Evolutionary conservation across 1,140 invertebrate species (phyloP).

Genomic region (Telenomus remus): DNA sequence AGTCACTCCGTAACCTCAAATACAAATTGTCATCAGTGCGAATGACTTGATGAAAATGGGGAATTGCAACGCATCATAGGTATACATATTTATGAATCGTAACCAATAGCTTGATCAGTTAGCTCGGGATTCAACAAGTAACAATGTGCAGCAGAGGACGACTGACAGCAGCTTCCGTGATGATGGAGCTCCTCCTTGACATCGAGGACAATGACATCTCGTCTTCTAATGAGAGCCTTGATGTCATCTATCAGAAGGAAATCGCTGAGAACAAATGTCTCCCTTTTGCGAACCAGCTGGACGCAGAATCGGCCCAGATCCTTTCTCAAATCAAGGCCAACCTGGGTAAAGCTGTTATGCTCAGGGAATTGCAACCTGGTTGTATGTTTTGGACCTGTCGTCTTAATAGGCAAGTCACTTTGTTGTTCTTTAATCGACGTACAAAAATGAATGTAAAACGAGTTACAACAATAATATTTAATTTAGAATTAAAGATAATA

Average conservation of each 20-base stretch:
- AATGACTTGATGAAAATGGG: constrained; percentile 49
- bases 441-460: too few species aligned
- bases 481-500: too few species aligned
- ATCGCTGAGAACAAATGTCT: constrained; percentile 80
- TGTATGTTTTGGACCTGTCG: constrained; percentile 65
- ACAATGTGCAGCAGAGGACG: background rate
- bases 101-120: background rate
- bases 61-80: background rate
- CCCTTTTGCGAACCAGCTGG: constrained; percentile 80
- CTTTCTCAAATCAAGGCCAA: constrained; percentile 82
- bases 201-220: constrained; percentile 23
- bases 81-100: constrained; percentile 19
- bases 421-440: too few species aligned
- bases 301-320: constrained; percentile 79
- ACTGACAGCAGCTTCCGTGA: background rate
- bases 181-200: constrained; percentile 32
- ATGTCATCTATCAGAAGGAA: constrained; percentile 77
- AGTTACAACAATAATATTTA: too few species aligned
- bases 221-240: constrained; percentile 31
- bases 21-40: too few species aligned
- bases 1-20: too few species aligned
- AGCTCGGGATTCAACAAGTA: background rate
- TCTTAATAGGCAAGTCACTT: constrained; percentile 18
- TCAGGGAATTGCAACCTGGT: constrained; percentile 82
- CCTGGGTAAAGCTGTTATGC: constrained; percentile 80